Base-by-base conservation (phyloP, 2,113 vertebrate genomes). In the Nannospalax galili region DNA sequence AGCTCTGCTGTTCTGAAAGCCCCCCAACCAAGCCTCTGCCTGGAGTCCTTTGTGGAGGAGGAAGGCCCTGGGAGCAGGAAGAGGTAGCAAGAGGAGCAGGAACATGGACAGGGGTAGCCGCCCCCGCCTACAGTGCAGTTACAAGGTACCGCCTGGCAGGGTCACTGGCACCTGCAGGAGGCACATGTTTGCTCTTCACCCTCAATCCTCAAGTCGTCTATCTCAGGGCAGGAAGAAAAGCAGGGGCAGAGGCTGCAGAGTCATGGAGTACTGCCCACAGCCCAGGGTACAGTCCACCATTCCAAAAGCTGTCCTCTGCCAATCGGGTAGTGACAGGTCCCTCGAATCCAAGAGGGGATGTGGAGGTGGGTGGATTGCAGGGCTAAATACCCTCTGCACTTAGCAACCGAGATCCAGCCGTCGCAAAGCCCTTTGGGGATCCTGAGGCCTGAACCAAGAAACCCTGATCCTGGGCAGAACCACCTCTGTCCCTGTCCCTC, bases 331-430 rank as follows among this genome's bases (percentile, higher is more conserved):
- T 14, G 35, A 72, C 20, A 81, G 56, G 48, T 64, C 37, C 45
- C 0, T 0, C 8, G 8, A 5, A 9, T n/a, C 42, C 28, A 2
- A 60, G 82, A 24, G n/a, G 35, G 52, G 48, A 32, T 22, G 28
- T n/a, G 14, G n/a, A n/a, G n/a, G n/a, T n/a, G n/a, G n/a, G n/a
- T n/a, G n/a, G n/a, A n/a, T n/a, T n/a, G n/a, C n/a, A n/a, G n/a
- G n/a, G n/a, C n/a, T n/a, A n/a, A n/a, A n/a, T n/a, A n/a, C n/a
- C n/a, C n/a, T n/a, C n/a, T n/a, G n/a, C n/a, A 0, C 9, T 42
- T 30, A 19, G 14, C 37, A 3, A 7, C 17, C 45, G 1, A 10
- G 37, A 2, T 3, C 0, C 7, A 24, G 2, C 26, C 30, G 22
- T 0, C 30, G 1, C 5, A 1, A 69, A 45, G 80, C 37, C 67